Evolutionary conservation across 53 echinoderm and acorn worm genomes (phyloP), one percentile per base, ranked within the genome.

Genomic region (Echinometra lucunter): DNA sequence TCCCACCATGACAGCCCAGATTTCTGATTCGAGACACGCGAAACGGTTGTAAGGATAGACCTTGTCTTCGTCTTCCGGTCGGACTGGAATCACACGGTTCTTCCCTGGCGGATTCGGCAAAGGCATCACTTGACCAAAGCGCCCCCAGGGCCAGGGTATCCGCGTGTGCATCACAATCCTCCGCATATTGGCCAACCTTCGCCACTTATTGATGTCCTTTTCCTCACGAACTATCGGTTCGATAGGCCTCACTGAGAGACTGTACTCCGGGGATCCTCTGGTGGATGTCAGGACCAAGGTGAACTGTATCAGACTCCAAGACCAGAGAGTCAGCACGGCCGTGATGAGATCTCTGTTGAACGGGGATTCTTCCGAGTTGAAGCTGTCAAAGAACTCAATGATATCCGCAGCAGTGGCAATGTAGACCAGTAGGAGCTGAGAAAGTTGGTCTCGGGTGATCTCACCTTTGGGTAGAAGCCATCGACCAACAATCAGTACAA

Each of bases 351-450:
- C 80, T 1, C 74, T 83, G 66, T 97, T 96, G 78, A 95, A 96
- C 60, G 94, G 97, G 16, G 97, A 96, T 17, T 88, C 95, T 9
- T 95, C 95, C 55, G 97, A 92, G 28, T 97, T 97, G 37, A 97
- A 96, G 74, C 95, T 96, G 80, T 98, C 98, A 35, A 98, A 96
- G 74, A 97, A 95, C 91, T 98, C 98, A 44, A 98, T 97, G 91
- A 98, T 98, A 58, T 98, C 98, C 4, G 98, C 97, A 27, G 98
- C 98, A 35, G 97, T 97, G 40, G 96, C 98, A 34, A 98, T 97
- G 95, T 98, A 98, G 44, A 97, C 98, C 35, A 98, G 90, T 13
- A 98, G 96, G 37, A 98, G 97, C 57, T 97, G 97, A 9, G 97
- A 98, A 4, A 98, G 95, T 47, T 98, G 96, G 45, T 98, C 97